Base-by-base conservation (phyloP, 2,888 invertebrate species). In the Loripinus fragilis region DNA sequence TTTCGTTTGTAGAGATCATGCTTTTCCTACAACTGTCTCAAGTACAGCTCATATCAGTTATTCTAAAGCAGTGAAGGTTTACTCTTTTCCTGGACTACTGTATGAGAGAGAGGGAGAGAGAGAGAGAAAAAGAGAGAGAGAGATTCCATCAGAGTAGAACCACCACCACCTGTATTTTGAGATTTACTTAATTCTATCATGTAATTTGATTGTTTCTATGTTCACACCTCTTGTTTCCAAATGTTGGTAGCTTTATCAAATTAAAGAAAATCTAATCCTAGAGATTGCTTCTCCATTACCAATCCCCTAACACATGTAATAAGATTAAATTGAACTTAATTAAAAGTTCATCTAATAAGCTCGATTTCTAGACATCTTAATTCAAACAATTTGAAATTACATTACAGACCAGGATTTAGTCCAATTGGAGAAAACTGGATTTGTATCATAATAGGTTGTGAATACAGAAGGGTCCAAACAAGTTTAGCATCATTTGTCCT, bases 241-340 rank as follows among this genome's bases (percentile, higher is more conserved):
- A 52, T 52, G 52, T 23, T 25, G 52, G 52, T 52, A 52, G 52
- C 3, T 23, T 52, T 52, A 52, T 52, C 25, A 2, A 25, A 25
- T 52, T 52, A 52, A 10, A 48, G 25, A 52, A n/a, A 52, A 52
- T 52, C 52, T n/a, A 52, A 52, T 52, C 52, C 52, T 15, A n/a
- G 52, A 52, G 25, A 52, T 52, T 52, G 52, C 25, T n/a, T 15
- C 25, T 7, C 5, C 25, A 52, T 52, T 25, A 52, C 52, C 23
- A 52, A 25, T 52, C 52, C 52, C 23, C 52, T 52, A 52, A 52
- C 52, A 52, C 52, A 25, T 25, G 2, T 25, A 52, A 52, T 15
- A 52, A 52, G 52, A 52, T 52, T 52, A 52, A 52, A 52, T 52
- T 52, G 52, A 52, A 25, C 23, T 25, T 8, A 52, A 52, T 52